Base-by-base conservation (phyloP, 2,888 invertebrate species). In the Vanessa cardui region DNA sequence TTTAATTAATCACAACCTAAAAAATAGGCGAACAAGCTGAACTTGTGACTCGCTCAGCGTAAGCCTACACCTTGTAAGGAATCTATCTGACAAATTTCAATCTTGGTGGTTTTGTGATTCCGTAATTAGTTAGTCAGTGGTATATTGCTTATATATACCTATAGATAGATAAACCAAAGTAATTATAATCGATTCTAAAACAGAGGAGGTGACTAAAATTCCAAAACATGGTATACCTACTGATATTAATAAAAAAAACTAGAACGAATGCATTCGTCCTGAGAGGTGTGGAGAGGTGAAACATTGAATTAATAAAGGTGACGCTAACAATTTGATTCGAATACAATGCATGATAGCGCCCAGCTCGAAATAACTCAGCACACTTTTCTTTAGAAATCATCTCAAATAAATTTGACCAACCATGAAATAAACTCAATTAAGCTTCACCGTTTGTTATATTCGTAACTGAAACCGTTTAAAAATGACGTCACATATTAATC, bases 301-400 rank as follows among this genome's bases (percentile, higher is more conserved):
- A 21, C 58, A 64, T 62, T 73, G 75, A 75, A 70, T 74, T 73
- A 73, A 73, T 72, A 73, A 71, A 78, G 76, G 76, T 77, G 73
- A 77, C 65, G 64, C 64, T 69, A 68, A 71, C 72, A 58, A 68
- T 58, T 68, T 31, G 54, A 64, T 64, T 21, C 54, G 60, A 44
- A 46, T 54, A 65, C 68, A 70, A 63, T 64, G 56, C 61, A 62
- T 59, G 58, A 62, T 61, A 62, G 62, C 47, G 54, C 39, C 12
- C 12, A 16, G 45, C 56, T 39, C 16, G 18, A 64, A 64, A 67
- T 52, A 64, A 33, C 54, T 46, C 39, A 15, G 26, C 16, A 21
- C 47, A 47, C 21, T 2, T 59, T 46, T 45, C 15, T n/a, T 59
- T n/a, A 39, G 12, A 52, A 21, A 15, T 45, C 9, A 59, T 64